phyloP scores from a whole-genome alignment of 2,888 invertebrate species.

The Agrochola circellaris region DNA sequence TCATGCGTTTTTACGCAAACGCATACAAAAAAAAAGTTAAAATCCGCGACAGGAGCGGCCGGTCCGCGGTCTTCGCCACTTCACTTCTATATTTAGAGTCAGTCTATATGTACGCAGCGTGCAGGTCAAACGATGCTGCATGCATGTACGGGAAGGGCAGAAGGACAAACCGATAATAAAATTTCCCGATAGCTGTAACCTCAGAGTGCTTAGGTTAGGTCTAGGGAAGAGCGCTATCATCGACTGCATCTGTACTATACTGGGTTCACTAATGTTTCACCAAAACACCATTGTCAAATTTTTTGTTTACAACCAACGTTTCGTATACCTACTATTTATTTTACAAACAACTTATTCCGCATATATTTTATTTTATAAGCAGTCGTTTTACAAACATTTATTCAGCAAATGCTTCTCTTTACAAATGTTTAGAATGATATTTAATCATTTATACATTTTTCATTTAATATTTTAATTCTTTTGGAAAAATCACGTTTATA shows the following conservation, averaged over 20 bases:
- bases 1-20: slow-evolving; percentile 48
- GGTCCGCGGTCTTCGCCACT: slow-evolving; percentile 58
- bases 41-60: slow-evolving; percentile 64
- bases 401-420: too few species aligned
- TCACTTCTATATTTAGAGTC: slow-evolving; percentile 68
- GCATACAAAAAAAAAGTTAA: slow-evolving; percentile 62
- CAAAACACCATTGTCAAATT: too few species aligned
- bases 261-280: too few species aligned
- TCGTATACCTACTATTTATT: too few species aligned
- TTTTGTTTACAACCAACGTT: too few species aligned
- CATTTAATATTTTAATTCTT: too few species aligned
- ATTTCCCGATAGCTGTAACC: not conserved
- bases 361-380: too few species aligned
- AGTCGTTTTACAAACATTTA: too few species aligned
- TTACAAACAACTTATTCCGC: too few species aligned
- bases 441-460: too few species aligned
- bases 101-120: slow-evolving; percentile 58
- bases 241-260: not conserved
- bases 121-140: slow-evolving; percentile 65
- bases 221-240: not conserved
- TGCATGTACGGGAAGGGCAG: slow-evolving; percentile 30
- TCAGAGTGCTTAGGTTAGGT: not conserved
- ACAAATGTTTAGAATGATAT: too few species aligned
- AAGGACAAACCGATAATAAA: slow-evolving; percentile 25
- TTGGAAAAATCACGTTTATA: too few species aligned